These are phyloP conservation scores for Kryptolebias marmoratus DNA, from an alignment of 2,113 vertebrate species.

Conservation along the genomic window DNA sequence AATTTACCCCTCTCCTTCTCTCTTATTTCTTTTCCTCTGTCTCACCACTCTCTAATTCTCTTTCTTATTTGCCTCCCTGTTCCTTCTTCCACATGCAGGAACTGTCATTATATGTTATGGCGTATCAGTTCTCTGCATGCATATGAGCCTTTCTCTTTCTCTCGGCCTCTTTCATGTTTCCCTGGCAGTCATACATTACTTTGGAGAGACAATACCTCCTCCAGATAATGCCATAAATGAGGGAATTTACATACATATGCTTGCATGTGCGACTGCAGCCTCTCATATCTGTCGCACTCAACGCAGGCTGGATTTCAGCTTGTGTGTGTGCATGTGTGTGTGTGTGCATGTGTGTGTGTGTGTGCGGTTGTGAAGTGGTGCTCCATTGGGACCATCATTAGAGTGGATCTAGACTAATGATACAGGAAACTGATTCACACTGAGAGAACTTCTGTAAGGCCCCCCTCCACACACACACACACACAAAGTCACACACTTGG, in stretches of 20 bases:
- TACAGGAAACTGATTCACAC: constrained; percentile 79
- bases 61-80: constrained; percentile 68
- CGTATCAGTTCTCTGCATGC: constrained; percentile 66
- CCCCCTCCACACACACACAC: constrained; percentile 21
- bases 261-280: constrained; percentile 68
- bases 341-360: constrained; percentile 47
- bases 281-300: constrained; percentile 66
- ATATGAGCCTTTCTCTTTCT: constrained; percentile 60
- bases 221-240: constrained; percentile 85
- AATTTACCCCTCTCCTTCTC: constrained; percentile 31
- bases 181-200: constrained; percentile 78
- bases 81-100: constrained; percentile 72
- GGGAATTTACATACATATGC: constrained; percentile 83
- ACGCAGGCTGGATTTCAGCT: constrained; percentile 49
- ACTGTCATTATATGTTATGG: constrained; percentile 76
- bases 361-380: constrained; percentile 72
- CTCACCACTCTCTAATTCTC: constrained; percentile 62
- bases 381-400: constrained; percentile 82
- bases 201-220: constrained; percentile 83
- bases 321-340: constrained; percentile 46
- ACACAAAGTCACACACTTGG: constrained; percentile 9
- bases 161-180: constrained; percentile 73
- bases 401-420: constrained; percentile 82
- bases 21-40: constrained; percentile 35
- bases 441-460: constrained; percentile 68